Evolutionary conservation across 2,888 invertebrate genomes (phyloP), one percentile per base, ranked within the genome.

Genomic region (Helicoverpa assulta): DNA sequence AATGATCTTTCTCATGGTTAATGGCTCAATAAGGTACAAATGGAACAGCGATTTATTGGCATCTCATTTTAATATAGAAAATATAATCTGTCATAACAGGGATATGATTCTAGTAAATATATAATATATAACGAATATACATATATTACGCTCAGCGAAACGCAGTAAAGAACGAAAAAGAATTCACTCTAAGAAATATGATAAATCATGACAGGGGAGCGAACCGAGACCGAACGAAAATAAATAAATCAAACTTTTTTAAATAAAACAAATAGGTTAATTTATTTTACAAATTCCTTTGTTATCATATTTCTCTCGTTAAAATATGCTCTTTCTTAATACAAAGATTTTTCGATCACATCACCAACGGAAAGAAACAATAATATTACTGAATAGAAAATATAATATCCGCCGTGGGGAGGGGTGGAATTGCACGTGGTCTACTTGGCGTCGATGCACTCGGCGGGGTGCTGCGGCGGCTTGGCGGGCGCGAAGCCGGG

Each of bases 221-320:
- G 78, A 85, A 81, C 82, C 85, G 84, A 86, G 85, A 86, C 85
- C 78, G 71, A 70, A 75, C 65, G 64, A 81, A 83, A 82, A 86
- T 84, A 89, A 87, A 90, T 90, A 90, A 90, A 89, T 90, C 87
- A 88, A 87, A 84, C 84, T 86, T 85, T 83, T 90, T 90, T 88
- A 94, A 95, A 95, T 95, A 95, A 95, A 95, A 95, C 95, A 94
- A 95, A 94, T 95, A 94, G 89, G 93, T 95, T 94, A 95, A 94
- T 95, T 95, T 94, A 95, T 95, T 95, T 94, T 94, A 95, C 93
- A 95, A 95, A 95, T 94, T 94, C 94, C 93, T 95, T 94, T 93
- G 95, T 95, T 95, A 95, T 95, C 95, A 95, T 95, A 94, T 95
- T 95, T 94, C 95, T 95, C 95, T 95, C 93, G 91, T 95, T 95